phyloP scores from a whole-genome alignment of 2,113 vertebrate species.

The Cynocephalus volans region DNA sequence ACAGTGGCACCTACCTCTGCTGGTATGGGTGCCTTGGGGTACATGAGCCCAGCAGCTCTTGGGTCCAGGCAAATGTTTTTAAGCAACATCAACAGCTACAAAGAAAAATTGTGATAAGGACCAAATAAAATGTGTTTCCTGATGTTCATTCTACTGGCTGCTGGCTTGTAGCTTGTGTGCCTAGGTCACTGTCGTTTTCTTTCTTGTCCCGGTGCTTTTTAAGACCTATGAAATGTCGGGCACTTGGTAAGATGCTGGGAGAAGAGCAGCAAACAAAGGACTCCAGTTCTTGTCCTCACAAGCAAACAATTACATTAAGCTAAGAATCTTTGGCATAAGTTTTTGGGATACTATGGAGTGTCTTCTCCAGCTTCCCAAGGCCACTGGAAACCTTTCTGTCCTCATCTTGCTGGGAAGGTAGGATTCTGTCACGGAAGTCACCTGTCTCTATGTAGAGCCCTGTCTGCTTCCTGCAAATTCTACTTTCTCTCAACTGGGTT shows the following conservation, averaged over 20 bases:
- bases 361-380: background rate
- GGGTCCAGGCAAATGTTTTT: background rate
- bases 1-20: no score
- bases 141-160: background rate
- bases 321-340: background rate
- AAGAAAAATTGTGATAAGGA: background rate
- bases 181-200: no score
- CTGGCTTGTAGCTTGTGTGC: background rate
- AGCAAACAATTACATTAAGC: background rate
- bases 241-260: background rate
- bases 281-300: background rate
- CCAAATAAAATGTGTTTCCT: background rate
- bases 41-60: no score
- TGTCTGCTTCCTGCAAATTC: background rate
- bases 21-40: no score
- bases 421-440: background rate
- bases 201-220: background rate
- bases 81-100: conserved; percentile 20
- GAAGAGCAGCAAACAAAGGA: background rate
- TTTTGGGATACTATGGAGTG: background rate
- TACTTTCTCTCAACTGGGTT: background rate
- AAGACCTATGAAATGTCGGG: background rate
- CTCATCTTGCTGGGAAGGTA: background rate
- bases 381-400: background rate
- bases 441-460: accelerated